Conservation (phyloP, 2,888 invertebrate species). For the Drosophila subsilvestris region DNA sequence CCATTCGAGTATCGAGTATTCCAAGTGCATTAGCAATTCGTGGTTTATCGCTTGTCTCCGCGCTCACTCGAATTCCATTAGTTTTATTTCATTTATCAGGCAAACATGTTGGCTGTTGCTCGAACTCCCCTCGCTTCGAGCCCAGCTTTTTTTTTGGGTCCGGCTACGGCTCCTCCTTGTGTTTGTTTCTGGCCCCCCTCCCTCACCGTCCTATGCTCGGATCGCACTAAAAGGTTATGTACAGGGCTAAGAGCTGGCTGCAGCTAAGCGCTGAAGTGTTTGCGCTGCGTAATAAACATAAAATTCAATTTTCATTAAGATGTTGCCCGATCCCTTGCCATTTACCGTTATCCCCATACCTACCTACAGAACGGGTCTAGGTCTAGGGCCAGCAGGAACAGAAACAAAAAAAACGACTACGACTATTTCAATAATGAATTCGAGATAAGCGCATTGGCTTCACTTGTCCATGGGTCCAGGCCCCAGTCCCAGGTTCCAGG, state of each 20-base stretch:
- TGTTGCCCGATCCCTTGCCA: constrained; percentile 68
- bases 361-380: constrained; percentile 6
- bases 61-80: constrained; percentile 56
- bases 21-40: constrained; percentile 41
- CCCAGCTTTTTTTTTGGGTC: constrained; percentile 4
- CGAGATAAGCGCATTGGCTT: constrained; percentile 70
- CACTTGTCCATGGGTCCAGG: constrained; percentile 20
- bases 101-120: constrained; percentile 71
- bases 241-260: constrained; percentile 47
- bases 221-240: constrained; percentile 62
- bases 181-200: constrained; percentile 25
- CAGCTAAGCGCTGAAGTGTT: constrained; percentile 48
- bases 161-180: neutral
- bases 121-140: constrained; percentile 15
- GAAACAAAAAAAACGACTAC: constrained; percentile 45
- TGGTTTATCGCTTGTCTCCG: constrained; percentile 7
- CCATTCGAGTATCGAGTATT: neutral
- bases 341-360: constrained; percentile 62
- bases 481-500: neutral
- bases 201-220: constrained; percentile 1
- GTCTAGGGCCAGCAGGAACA: constrained; percentile 45
- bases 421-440: constrained; percentile 81
- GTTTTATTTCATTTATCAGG: constrained; percentile 75
- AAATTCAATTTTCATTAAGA: constrained; percentile 80
- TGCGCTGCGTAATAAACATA: constrained; percentile 74